A percentile compares a stretch with the other conserved stretches of the same genome.
Conservation (phyloP, 2,888 invertebrate genomes). For the Tetranychus truncatus region DNA sequence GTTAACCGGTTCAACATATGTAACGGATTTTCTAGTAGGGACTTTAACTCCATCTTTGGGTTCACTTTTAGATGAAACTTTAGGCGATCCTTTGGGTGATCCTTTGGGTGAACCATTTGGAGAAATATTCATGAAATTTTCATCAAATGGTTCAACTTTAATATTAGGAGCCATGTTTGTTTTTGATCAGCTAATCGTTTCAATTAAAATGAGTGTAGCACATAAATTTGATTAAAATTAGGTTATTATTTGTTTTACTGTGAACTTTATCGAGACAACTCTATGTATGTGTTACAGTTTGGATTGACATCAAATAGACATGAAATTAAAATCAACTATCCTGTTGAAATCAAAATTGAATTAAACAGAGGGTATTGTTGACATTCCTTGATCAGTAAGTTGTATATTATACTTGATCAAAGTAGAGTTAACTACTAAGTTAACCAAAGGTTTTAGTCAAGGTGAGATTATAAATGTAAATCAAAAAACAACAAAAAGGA, state of each 20-base stretch:
- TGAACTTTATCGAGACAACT: no score
- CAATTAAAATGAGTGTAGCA: neutral
- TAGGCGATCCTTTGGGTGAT: no score
- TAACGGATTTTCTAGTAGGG: neutral
- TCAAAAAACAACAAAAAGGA: no score
- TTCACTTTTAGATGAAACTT: neutral
- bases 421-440: no score
- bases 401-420: no score
- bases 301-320: no score
- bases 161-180: neutral
- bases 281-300: no score
- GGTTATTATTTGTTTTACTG: neutral
- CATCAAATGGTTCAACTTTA: neutral
- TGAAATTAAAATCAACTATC: no score
- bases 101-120: neutral
- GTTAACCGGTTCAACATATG: neutral
- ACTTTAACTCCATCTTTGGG: neutral
- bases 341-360: no score
- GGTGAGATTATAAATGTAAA: neutral
- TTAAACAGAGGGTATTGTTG: no score
- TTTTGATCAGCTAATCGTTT: neutral
- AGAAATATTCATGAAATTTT: neutral
- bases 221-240: neutral
- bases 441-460: neutral
- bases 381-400: no score